These are phyloP conservation scores for Drosophila fuyamai DNA, from an alignment of 1,140 invertebrate genomes.

Conservation along the genomic window DNA sequence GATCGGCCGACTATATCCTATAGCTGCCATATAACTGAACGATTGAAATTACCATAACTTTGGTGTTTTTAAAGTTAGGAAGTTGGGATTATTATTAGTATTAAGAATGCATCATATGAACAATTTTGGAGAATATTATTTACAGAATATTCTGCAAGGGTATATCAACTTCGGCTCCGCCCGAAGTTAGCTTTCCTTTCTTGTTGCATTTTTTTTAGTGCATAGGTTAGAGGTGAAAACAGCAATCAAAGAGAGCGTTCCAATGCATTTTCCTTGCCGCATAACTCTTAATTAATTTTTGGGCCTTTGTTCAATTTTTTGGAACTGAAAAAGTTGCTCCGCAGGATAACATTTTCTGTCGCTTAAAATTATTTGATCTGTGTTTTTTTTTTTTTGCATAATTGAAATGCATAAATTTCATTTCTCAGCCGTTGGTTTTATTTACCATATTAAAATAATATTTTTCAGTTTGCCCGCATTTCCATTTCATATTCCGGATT, in stretches of 20 bases:
- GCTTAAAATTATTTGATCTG: conserved; percentile 42
- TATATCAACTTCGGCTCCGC: too few species aligned
- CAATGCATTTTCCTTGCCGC: conserved; percentile 34
- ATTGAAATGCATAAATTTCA: conserved; percentile 82
- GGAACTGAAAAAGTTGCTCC: conserved; percentile 43
- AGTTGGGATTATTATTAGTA: too few species aligned
- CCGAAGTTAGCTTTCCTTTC: too few species aligned
- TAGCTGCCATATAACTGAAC: too few species aligned
- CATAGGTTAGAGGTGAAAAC: conserved; percentile 4
- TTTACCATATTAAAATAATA: conserved; percentile 82
- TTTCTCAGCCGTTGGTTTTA: conserved; percentile 56
- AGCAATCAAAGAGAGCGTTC: conserved; percentile 44
- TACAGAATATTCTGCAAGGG: too few species aligned
- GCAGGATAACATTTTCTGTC: conserved; percentile 27
- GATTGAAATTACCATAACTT: too few species aligned
- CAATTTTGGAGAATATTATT: too few species aligned
- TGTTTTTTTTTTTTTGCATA: conserved; percentile 52
- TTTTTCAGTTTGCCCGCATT: conserved; percentile 69
- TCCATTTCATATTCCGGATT: conserved; percentile 69
- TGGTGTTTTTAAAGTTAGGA: too few species aligned
- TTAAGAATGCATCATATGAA: too few species aligned
- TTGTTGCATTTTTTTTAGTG: conserved; percentile 21
- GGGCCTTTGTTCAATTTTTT: conserved; percentile 41
- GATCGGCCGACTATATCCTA: too few species aligned
- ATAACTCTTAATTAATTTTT: conserved; percentile 72